Percentiles rank a stretch among this genome's conserved stretches.
phyloP scores from a whole-genome alignment of 2,797 vertebrate species.

The Acestrorhynchus altus region DNA sequence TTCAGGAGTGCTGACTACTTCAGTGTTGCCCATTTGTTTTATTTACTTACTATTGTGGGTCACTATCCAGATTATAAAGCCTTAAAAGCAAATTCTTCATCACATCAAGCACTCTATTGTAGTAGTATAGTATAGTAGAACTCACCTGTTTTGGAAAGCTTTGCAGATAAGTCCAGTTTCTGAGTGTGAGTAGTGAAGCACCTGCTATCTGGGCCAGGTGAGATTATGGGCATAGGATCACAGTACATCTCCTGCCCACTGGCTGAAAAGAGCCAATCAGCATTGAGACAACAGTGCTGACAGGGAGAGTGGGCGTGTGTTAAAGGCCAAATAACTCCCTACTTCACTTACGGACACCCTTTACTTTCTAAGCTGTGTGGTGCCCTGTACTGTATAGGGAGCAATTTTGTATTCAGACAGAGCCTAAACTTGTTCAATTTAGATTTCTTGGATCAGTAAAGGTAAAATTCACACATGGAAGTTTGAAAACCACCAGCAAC shows the following conservation, averaged over 20 bases:
- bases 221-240: not conserved
- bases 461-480: too few relatives aligned
- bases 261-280: not conserved
- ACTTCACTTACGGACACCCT: not conserved
- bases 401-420: not conserved
- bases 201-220: slow-evolving; percentile 2
- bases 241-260: not conserved
- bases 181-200: not conserved
- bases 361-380: not conserved
- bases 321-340: not conserved
- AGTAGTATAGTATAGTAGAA: too few relatives aligned
- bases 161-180: not conserved
- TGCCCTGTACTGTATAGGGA: not conserved
- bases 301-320: not conserved
- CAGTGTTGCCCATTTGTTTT: not conserved
- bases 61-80: not conserved
- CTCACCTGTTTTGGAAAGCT: not conserved
- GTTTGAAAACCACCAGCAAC: too few relatives aligned
- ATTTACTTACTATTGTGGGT: not conserved
- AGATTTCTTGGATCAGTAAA: too few relatives aligned
- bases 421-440: too few relatives aligned
- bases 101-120: too few relatives aligned
- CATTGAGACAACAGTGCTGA: not conserved
- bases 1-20: not conserved
- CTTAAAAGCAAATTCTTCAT: too few relatives aligned